A percentile compares a stretch with the other conserved stretches of the same genome.
These are phyloP conservation scores for Oncorhynchus clarkii DNA, from an alignment of 2,113 vertebrate species.

Conservation along the genomic window DNA sequence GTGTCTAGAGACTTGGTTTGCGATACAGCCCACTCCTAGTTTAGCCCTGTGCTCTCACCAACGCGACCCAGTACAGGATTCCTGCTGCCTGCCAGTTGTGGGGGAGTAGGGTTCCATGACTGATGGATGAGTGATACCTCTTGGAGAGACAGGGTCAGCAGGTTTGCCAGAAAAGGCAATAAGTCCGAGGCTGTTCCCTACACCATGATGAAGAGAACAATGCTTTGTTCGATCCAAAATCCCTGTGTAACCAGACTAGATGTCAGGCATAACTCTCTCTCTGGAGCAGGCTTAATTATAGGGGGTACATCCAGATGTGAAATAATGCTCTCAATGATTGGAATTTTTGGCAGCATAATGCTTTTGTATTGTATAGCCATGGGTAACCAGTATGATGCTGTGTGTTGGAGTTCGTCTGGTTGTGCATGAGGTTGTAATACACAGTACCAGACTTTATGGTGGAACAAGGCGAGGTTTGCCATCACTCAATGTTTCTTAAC, in stretches of 20 bases:
- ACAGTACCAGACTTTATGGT: no score
- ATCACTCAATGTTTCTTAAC: no score
- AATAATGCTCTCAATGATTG: background rate
- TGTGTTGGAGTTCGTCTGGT: no score
- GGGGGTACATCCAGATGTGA: background rate
- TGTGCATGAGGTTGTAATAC: no score
- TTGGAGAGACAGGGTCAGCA: conserved; percentile 42
- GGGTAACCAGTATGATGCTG: no score
- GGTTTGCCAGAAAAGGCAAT: conserved; percentile 55
- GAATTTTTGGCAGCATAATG: no score
- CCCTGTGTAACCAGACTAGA: background rate
- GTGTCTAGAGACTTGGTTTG: no score
- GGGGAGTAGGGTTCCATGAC: conserved; percentile 7
- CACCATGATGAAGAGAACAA: conserved; percentile 10
- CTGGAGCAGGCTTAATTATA: background rate
- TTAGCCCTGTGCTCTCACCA: no score
- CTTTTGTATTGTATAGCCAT: no score
- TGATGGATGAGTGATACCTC: conserved; percentile 58
- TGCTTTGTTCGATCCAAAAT: conserved; percentile 60
- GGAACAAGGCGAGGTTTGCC: no score
- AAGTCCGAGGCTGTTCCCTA: conserved; percentile 32
- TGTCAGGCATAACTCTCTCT: conserved; percentile 12
- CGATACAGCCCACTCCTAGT: no score
- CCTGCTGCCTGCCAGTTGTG: conserved; percentile 12
- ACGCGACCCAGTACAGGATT: no score